Evolutionary conservation across 2,888 invertebrate genomes (phyloP), one percentile per base, ranked within the genome.

Genomic region (Saturnia japonica): DNA sequence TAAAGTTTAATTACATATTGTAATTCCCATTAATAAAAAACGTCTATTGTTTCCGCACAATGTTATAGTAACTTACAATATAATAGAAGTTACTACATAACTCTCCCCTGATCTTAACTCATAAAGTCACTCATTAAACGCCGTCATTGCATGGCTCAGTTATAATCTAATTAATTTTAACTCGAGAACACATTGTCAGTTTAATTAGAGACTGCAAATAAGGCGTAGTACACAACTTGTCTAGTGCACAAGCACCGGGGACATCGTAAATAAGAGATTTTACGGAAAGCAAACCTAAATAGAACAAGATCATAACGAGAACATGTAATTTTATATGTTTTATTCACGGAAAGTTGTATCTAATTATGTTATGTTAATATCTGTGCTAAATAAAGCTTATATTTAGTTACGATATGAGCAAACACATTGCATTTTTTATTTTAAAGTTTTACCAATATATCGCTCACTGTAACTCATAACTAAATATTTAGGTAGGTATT

Each of bases 121-220:
- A 85, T 87, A 84, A 57, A 79, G 77, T 85, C 84, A 85, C 82
- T 83, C 78, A 76, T 81, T 81, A 74, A 75, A 73, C 76, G 74
- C 79, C 80, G 84, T 83, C 88, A 88, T 86, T 85, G 83, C 85
- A 76, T 76, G 77, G 74, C 80, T 82, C 83, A 84, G 85, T 85
- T 85, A 83, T 82, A 80, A 75, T 80, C 85, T 88, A 88, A 91
- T 89, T 90, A 89, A 89, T 90, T 88, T 86, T 85, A 83, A 77
- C 81, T 81, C 74, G 81, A 77, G 81, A 83, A 84, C 82, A 83
- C 83, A 85, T 86, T 83, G 85, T 84, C 86, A 85, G 84, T 87
- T 88, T 87, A 87, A 90, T 90, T 86, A 88, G 82, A 86, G 87
- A 79, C 87, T 88, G 83, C 74, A 73, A 80, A 80, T 71, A 74